Percentiles rank a stretch among this genome's conserved stretches.
Conservation (phyloP, 1,140 invertebrate genomes). For the Pseudoatta argentina region DNA sequence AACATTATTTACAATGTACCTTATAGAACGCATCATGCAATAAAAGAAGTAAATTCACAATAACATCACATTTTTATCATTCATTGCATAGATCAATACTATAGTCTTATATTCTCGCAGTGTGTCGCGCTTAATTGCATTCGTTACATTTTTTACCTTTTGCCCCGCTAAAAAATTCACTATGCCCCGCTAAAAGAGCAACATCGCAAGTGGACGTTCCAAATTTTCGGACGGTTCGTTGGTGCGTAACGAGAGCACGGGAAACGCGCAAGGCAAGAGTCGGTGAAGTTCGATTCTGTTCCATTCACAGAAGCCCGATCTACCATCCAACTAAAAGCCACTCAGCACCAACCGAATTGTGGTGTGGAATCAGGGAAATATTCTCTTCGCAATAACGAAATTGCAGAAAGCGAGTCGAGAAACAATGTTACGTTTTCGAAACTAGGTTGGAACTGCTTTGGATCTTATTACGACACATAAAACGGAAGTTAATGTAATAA, state of each 20-base stretch:
- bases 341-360: slow-evolving; percentile 20
- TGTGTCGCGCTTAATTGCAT: slow-evolving; percentile 20
- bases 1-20: neutral
- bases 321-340: slow-evolving; percentile 32
- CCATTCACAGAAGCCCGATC: slow-evolving; percentile 16
- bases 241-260: slow-evolving; percentile 34
- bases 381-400: slow-evolving; percentile 43
- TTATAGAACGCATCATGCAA: too few relatives aligned
- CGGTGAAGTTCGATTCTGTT: slow-evolving; percentile 48
- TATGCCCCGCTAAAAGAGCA: slow-evolving; percentile 2
- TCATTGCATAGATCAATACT: neutral
- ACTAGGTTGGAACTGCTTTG: too few relatives aligned
- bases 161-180: neutral
- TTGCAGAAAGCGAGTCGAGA: neutral
- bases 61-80: neutral
- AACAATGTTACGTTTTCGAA: neutral
- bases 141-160: slow-evolving; percentile 25
- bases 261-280: neutral
- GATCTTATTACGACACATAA: slow-evolving; percentile 2
- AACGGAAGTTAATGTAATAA: neutral
- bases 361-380: slow-evolving; percentile 30
- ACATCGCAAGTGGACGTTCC: slow-evolving; percentile 41
- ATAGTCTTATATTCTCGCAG: slow-evolving; percentile 17
- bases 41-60: neutral
- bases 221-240: slow-evolving; percentile 39